Percentiles rank a stretch among this genome's conserved stretches.
Evolutionary conservation across 2,113 vertebrate genomes (phyloP).

Genomic region (Podarcis cretensis): DNA sequence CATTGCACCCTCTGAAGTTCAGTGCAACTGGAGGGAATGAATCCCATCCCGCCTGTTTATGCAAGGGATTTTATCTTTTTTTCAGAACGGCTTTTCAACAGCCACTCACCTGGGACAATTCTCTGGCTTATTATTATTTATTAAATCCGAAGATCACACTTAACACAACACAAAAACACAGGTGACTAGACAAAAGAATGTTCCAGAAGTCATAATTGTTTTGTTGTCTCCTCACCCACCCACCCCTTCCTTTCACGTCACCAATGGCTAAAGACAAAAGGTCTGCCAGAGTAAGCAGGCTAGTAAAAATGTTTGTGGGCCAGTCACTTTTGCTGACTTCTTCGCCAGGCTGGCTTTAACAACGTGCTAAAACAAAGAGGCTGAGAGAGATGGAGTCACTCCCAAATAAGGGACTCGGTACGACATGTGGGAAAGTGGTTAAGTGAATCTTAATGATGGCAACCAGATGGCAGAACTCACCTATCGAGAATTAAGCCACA

Average conservation of each 20-base stretch:
- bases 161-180: no score
- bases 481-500: conserved; percentile 36
- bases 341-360: neutral
- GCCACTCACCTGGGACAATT: neutral
- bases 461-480: conserved; percentile 16
- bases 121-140: no score
- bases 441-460: conserved; percentile 4
- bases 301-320: neutral
- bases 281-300: neutral
- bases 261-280: neutral
- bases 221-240: neutral
- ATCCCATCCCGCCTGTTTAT: neutral
- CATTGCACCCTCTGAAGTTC: neutral
- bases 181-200: neutral
- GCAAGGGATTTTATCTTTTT: neutral
- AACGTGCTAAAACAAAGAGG: neutral
- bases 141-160: no score
- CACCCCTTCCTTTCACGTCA: neutral
- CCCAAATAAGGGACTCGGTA: conserved; percentile 30
- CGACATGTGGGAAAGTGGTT: conserved; percentile 16
- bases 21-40: neutral
- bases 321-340: neutral
- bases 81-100: neutral
- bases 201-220: neutral
- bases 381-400: neutral